These are phyloP conservation scores for Dicerorhinus sumatrensis DNA, from an alignment of 2,113 vertebrate species.

Conservation along the genomic window DNA sequence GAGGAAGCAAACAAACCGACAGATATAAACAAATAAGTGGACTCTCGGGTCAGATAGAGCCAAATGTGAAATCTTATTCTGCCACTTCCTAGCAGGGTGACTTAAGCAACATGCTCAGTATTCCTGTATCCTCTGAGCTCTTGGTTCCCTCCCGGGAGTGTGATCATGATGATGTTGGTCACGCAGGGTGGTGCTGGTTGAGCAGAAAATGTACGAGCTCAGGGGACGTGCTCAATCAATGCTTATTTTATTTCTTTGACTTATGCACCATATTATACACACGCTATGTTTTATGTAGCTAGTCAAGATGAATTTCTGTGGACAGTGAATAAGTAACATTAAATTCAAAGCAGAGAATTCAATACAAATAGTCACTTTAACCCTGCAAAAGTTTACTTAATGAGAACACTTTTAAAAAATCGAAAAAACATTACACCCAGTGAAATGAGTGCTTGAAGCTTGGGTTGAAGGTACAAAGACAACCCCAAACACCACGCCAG, in stretches of 20 bases:
- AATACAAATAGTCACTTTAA: neutral
- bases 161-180: too few relatives aligned
- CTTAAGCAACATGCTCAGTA: neutral
- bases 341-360: neutral
- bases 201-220: neutral
- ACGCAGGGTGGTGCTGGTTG: neutral
- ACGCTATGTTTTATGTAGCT: neutral
- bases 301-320: neutral
- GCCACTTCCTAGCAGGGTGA: neutral
- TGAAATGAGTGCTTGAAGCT: neutral
- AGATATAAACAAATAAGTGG: neutral
- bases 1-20: neutral
- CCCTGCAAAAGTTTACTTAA: neutral
- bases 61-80: neutral
- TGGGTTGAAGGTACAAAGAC: neutral
- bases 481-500: neutral
- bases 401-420: neutral
- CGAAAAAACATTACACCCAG: neutral
- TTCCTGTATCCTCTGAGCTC: neutral
- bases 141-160: neutral
- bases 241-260: neutral
- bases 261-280: neutral
- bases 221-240: neutral
- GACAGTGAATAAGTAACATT: neutral
- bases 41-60: neutral